A percentile compares a stretch with the other conserved stretches of the same genome.
phyloP scores from a whole-genome alignment of 2,113 vertebrate genomes.

The Aegithalos caudatus region DNA sequence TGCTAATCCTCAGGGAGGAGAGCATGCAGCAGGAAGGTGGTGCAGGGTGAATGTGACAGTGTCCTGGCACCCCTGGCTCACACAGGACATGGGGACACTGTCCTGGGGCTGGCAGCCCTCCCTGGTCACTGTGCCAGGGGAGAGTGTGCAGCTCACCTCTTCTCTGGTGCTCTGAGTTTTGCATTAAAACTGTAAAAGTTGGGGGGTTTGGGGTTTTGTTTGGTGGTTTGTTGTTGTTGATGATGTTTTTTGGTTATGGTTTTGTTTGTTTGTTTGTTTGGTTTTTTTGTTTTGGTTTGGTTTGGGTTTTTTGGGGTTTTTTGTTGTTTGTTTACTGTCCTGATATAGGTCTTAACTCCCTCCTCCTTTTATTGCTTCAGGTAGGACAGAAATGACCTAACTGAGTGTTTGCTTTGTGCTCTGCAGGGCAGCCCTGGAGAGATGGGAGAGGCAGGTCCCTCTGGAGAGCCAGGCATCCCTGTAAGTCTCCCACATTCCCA shows the following conservation, averaged over 20 bases:
- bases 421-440: slow-evolving; percentile 84
- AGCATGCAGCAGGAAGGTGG: not conserved
- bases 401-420: not conserved
- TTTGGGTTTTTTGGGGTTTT: not conserved
- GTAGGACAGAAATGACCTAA: not conserved
- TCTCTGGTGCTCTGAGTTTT: not conserved
- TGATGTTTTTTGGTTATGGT: too few relatives aligned
- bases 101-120: not conserved
- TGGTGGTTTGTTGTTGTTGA: too few relatives aligned
- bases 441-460: slow-evolving; percentile 86
- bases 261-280: too few relatives aligned
- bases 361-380: not conserved
- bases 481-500: slow-evolving; percentile 79
- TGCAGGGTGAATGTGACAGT: not conserved
- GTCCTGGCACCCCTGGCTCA: not conserved
- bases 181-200: not conserved
- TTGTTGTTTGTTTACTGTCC: too few relatives aligned
- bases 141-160: not conserved
- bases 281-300: too few relatives aligned
- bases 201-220: too few relatives aligned
- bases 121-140: not conserved
- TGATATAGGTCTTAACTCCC: not conserved
- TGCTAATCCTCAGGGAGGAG: not conserved
- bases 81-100: not conserved
- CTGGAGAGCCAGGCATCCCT: slow-evolving; percentile 96